phyloP scores from a whole-genome alignment of 2,888 invertebrate species.

The Sympetrum striolatum region DNA sequence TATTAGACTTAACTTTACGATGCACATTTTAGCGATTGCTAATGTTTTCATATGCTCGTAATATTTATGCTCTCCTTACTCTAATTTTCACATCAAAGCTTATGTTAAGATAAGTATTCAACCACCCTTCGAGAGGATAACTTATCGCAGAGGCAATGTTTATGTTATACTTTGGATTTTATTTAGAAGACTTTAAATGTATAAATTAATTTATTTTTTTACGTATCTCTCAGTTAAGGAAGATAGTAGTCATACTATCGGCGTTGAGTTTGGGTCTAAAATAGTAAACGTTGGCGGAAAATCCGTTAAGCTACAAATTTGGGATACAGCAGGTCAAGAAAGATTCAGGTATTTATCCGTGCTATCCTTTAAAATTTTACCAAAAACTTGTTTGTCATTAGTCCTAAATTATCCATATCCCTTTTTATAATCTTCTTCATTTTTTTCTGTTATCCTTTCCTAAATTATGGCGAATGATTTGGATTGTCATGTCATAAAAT shows the following conservation, averaged over 20 bases:
- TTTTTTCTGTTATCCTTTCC: no score
- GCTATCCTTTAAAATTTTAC: no score
- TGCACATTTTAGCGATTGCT: no score
- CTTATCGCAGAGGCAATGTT: not conserved
- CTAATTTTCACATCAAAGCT: no score
- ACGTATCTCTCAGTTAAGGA: constrained; percentile 71
- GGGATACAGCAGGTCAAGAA: constrained; percentile 70
- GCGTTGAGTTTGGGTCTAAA: constrained; percentile 87
- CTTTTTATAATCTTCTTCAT: no score
- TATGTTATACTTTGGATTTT: not conserved
- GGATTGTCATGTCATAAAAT: no score
- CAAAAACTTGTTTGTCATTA: no score
- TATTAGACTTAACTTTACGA: no score
- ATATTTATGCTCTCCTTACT: no score
- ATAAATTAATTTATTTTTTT: constrained; percentile 8
- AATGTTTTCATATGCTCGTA: no score
- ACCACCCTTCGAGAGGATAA: not conserved
- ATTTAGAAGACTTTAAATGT: not conserved
- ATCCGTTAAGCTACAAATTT: constrained; percentile 81
- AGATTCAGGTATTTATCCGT: constrained; percentile 56
- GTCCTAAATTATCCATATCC: no score
- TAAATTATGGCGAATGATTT: no score
- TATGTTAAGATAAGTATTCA: not conserved
- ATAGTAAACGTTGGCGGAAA: constrained; percentile 83
- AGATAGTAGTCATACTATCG: constrained; percentile 84